Base-by-base conservation (phyloP, 2,797 vertebrate species). In the Spinus olivaceus region DNA sequence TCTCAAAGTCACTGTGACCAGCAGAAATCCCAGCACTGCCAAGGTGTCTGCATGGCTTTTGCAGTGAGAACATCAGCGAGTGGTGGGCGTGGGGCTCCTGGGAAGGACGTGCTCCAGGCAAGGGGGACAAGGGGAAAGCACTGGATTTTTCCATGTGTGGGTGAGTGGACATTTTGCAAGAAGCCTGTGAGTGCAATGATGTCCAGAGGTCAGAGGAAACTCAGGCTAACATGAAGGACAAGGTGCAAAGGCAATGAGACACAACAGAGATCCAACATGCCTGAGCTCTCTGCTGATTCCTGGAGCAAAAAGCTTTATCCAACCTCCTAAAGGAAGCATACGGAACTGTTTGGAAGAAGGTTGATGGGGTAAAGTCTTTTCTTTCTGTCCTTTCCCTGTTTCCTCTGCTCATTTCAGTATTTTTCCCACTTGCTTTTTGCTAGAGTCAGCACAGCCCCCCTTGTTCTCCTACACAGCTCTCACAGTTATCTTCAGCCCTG, bases 121-220 rank as follows among this genome's bases (percentile, higher is more conserved):
- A 61, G 46, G 69, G 49, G 35, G n/a, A 66, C 51, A 56, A 30
- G 42, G 47, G 51, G 44, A 83, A 81, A 77, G 37, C 14, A 6
- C 37, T 64, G 76, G 51, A 35, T 84, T 90, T 91, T 89, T 88
- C 72, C 2, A 0, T 74, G 69, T 64, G 86, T 88, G 91, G 86
- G 83, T 84, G 80, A 96, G n/a, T 33, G 91, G 94, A 86, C 10
- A 6, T 81, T 90, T 88, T 60, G n/a, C 44, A 86, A 88, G 65
- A 50, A 76, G 87, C 28, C n/a, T 83, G 27, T 28, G 77, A 81
- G 59, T 17, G 28, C 77, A 64, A 4, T 8, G 8, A 50, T 42
- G 50, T 37, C 66, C 89, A 79, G 49, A 85, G 59, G 65, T 61
- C 1, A 3, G 54, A 49, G 44, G 25, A 80, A 84, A 44, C 27